Conservation (phyloP, 1,140 invertebrate species). For the Patella vulgata region DNA sequence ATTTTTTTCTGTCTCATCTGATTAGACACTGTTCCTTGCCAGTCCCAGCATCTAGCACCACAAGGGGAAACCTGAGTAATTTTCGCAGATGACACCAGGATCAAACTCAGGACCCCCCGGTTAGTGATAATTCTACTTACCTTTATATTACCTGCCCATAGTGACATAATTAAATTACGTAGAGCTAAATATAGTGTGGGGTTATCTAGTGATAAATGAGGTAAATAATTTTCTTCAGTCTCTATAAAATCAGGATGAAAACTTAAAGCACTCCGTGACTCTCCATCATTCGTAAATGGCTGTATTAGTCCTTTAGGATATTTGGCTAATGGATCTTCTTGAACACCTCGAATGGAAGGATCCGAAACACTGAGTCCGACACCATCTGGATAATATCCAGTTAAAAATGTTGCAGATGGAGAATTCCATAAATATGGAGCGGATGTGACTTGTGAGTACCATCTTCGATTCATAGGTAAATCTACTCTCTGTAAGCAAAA, state of each 20-base stretch:
- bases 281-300: constrained; percentile 62
- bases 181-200: constrained; percentile 67
- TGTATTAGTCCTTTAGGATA: constrained; percentile 26
- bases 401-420: constrained; percentile 65
- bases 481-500: constrained; percentile 43
- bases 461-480: constrained; percentile 40
- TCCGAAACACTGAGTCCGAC: constrained; percentile 65
- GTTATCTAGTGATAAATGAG: constrained; percentile 55
- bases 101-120: too few relatives aligned
- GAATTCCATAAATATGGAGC: constrained; percentile 63
- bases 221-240: constrained; percentile 64
- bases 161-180: constrained; percentile 66
- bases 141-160: constrained; percentile 68
- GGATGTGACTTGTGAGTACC: constrained; percentile 51
- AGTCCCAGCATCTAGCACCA: too few relatives aligned
- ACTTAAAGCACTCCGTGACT: constrained; percentile 56
- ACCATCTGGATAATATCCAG: constrained; percentile 65
- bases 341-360: constrained; percentile 11
- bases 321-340: constrained; percentile 33
- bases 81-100: too few relatives aligned
- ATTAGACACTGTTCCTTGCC: too few relatives aligned
- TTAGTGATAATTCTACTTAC: constrained; percentile 56
- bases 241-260: constrained; percentile 67
- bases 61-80: too few relatives aligned
- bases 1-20: too few relatives aligned